phyloP scores from a whole-genome alignment of 2,113 vertebrate species.

The Engystomops pustulosus region DNA sequence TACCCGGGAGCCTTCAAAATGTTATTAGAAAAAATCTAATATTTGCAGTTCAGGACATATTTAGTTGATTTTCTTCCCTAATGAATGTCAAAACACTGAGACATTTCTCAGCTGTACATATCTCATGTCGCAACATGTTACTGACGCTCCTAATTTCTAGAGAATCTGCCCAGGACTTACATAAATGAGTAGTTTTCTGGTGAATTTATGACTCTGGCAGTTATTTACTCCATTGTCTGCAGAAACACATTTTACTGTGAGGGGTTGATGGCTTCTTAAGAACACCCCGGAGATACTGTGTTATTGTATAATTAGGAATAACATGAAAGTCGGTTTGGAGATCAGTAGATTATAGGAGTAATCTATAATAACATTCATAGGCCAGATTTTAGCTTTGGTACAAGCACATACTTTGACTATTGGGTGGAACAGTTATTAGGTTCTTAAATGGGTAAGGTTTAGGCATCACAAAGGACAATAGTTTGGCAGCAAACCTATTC shows the following conservation, averaged over 20 bases:
- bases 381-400: no score
- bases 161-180: background rate
- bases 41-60: background rate
- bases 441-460: no score
- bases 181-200: background rate
- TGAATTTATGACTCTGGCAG: background rate
- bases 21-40: background rate
- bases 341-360: background rate
- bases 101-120: background rate
- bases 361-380: no score
- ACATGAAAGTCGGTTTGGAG: background rate
- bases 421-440: no score
- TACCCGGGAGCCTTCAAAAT: background rate
- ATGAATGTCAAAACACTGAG: background rate
- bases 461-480: no score
- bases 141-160: background rate
- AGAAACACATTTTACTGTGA: background rate
- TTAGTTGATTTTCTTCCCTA: background rate
- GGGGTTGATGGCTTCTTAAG: background rate
- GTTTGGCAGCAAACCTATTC: no score
- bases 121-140: background rate
- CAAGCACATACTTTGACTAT: no score
- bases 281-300: background rate
- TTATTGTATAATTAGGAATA: background rate
- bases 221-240: background rate